Evolutionary conservation across 1,140 invertebrate species (phyloP), one percentile per base, ranked within the genome.

Genomic region (Epicauta chinensis): DNA sequence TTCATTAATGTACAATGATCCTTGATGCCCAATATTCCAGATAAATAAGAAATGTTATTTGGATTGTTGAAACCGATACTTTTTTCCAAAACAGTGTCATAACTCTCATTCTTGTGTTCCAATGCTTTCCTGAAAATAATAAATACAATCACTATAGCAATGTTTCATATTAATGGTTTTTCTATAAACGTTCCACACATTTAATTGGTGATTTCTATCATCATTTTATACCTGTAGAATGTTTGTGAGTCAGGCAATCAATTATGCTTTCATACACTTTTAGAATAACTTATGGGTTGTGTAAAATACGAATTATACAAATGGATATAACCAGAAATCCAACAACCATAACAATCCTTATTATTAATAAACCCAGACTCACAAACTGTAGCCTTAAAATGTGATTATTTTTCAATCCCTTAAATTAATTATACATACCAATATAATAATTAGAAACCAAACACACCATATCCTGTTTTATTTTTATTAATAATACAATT

Each of bases 31-130:
- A 90, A 79, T 48, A 81, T 75, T 63, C 82, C 79, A 56, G 83
- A 78, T 49, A 92, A 78, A 76, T 83, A 85, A 72, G 82, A 82
- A 63, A 91, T 83, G 77, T 84, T 89, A 74, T 89, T 90, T 32
- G 89, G 89, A 77, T 94, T 95, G 77, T 87, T 86, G 78, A 93
- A 93, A 60, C 88, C 89, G 61, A 86, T 75, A 64, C 87, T 88
- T 73, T 84, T 86, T 73, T 86, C 81, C 66, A 96, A 79, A 63
- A 90, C 80, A 59, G 85, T 83, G 77, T 92, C 86, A 80, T 86
- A 95, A 61, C 75, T 82, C 72, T 82, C 85, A 63, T 81, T 84
- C 74, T 84, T 85, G 79, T 81, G 79, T 74, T 87, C 84, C 75
- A 83, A 76, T 36, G 82, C 82, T 80, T 85, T 86, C 74, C 84